These are phyloP conservation scores for Suncus etruscus DNA, from an alignment of 2,113 vertebrate species.

Conservation along the genomic window DNA sequence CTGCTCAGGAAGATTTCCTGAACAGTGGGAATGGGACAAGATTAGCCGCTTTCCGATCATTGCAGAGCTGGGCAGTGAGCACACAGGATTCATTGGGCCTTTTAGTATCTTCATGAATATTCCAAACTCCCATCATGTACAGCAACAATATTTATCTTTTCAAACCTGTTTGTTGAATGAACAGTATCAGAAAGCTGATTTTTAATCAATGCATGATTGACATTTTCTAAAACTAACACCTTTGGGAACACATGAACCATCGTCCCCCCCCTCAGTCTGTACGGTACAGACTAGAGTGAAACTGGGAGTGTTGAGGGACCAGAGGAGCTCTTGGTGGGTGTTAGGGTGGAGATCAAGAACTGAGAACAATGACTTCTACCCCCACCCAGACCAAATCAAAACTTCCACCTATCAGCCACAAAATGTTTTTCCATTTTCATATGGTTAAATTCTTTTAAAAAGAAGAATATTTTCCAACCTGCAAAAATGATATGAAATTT, in stretches of 20 bases:
- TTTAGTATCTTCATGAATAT: not conserved
- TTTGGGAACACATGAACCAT: not conserved
- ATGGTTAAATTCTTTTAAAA: not conserved
- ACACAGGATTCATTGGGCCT: too few relatives aligned
- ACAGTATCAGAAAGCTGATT: not conserved
- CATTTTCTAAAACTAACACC: not conserved
- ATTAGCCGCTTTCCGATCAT: too few relatives aligned
- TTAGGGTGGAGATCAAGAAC: too few relatives aligned
- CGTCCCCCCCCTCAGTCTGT: not conserved
- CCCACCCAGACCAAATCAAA: accelerated
- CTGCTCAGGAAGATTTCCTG: not conserved
- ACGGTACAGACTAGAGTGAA: not conserved
- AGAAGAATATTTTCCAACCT: not conserved
- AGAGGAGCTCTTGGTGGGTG: not conserved
- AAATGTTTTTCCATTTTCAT: constrained; percentile 5
- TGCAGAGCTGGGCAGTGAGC: not conserved
- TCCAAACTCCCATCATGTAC: not conserved
- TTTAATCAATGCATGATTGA: not conserved
- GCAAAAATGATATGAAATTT: not conserved
- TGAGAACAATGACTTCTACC: too few relatives aligned
- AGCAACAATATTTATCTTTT: not conserved
- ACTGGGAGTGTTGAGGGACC: too few relatives aligned
- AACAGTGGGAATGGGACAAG: not conserved
- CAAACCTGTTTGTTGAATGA: not conserved
- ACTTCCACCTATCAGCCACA: not conserved